phyloP scores from a whole-genome alignment of 92 coral and sea anemone genomes.

The Epizoanthus stellaris region DNA sequence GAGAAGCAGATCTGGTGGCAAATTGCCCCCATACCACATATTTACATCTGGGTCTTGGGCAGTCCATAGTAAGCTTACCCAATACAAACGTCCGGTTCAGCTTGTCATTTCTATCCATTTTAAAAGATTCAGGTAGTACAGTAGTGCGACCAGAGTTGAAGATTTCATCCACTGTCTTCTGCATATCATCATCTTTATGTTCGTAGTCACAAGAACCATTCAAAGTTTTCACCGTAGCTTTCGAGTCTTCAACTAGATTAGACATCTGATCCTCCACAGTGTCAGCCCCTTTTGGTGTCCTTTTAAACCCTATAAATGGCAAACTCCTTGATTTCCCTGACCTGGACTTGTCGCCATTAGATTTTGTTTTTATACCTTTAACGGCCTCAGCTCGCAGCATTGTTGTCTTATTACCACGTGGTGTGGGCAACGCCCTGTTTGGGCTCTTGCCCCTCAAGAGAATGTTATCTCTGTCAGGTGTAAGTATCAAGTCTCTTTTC shows the following conservation, averaged over 20 bases:
- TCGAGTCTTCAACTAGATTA: constrained; percentile 14
- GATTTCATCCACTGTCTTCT: constrained; percentile 75
- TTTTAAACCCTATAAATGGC: background rate
- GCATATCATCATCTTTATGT: constrained; percentile 47
- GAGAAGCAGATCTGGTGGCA: too few relatives aligned
- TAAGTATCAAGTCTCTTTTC: constrained; percentile 34
- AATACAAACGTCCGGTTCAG: constrained; percentile 85
- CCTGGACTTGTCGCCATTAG: constrained; percentile 11
- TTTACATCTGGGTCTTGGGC: background rate
- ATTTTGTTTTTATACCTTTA: constrained; percentile 50
- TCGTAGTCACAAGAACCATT: constrained; percentile 2
- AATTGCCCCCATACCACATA: background rate
- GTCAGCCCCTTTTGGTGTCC: constrained; percentile 12
- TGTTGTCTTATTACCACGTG: constrained; percentile 86
- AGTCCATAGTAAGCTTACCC: constrained; percentile 55
- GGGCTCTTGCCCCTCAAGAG: constrained; percentile 31
- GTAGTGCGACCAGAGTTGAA: constrained; percentile 48
- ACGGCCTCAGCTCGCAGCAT: constrained; percentile 83
- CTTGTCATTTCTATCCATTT: constrained; percentile 76
- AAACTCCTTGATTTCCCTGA: constrained; percentile 15
- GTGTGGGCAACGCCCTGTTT: constrained; percentile 56
- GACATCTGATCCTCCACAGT: background rate
- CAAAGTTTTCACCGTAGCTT: constrained; percentile 24
- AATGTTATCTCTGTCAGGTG: constrained; percentile 55
- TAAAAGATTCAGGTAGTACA: constrained; percentile 67